Percentiles rank a stretch among this genome's conserved stretches.
These are phyloP conservation scores for Zophobas morio DNA, from an alignment of 1,140 invertebrate species.

Conservation along the genomic window DNA sequence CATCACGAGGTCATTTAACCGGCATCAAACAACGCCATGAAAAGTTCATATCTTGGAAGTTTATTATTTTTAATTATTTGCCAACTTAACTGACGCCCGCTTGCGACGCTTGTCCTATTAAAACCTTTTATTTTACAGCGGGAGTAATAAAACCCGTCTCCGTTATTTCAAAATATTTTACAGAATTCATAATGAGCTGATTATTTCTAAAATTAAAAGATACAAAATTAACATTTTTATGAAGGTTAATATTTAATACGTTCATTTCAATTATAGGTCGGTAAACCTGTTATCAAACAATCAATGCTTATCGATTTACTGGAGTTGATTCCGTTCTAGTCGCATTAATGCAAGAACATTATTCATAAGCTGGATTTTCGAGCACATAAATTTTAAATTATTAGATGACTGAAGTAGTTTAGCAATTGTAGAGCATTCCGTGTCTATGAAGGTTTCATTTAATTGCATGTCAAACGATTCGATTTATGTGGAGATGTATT, in stretches of 20 bases:
- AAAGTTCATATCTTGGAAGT: constrained; percentile 14
- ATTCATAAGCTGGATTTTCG: constrained; percentile 19
- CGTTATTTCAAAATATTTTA: background rate
- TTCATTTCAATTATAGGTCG: constrained; percentile 10
- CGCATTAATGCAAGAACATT: constrained; percentile 23
- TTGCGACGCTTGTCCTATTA: no score
- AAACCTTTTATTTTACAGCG: background rate
- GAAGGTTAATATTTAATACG: constrained; percentile 9
- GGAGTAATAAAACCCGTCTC: constrained; percentile 1
- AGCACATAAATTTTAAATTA: constrained; percentile 26
- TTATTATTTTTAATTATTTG: constrained; percentile 23
- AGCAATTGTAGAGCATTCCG: constrained; percentile 2
- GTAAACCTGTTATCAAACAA: constrained; percentile 20
- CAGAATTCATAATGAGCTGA: background rate
- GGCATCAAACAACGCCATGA: constrained; percentile 16
- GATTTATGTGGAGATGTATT: constrained; percentile 17
- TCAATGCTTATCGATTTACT: constrained; percentile 12
- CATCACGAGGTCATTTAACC: constrained; percentile 35
- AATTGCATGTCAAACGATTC: constrained; percentile 27
- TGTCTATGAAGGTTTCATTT: constrained; percentile 12
- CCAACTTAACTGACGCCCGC: constrained; percentile 7
- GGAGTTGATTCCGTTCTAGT: background rate
- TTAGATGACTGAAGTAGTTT: constrained; percentile 5
- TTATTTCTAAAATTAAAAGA: background rate
- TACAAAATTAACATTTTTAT: constrained; percentile 6